phyloP scores from a whole-genome alignment of 2,888 invertebrate species.

The Noctua pronuba region DNA sequence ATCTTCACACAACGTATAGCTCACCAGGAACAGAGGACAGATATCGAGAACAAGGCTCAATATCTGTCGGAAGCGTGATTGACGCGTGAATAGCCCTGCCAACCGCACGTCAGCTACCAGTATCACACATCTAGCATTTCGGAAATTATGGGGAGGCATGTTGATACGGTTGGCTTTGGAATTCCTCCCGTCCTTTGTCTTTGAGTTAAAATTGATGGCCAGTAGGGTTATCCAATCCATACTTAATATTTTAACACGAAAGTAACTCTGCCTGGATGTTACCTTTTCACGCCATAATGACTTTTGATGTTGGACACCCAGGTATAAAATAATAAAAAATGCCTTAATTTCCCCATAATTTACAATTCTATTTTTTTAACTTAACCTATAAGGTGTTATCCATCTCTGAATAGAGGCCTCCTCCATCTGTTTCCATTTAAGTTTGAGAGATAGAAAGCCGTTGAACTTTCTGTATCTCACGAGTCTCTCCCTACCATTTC shows the following conservation, averaged over 20 bases:
- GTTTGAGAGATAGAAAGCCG: no score
- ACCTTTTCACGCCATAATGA: not conserved
- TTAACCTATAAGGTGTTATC: no score
- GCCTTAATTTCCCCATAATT: no score
- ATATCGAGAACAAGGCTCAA: constrained; percentile 42
- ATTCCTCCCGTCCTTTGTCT: constrained; percentile 1
- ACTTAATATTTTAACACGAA: not conserved
- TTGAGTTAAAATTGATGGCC: not conserved
- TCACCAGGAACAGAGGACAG: constrained; percentile 9
- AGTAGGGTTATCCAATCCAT: not conserved
- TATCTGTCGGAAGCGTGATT: constrained; percentile 55
- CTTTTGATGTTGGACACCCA: not conserved
- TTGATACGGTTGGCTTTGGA: constrained; percentile 16
- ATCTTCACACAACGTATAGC: not conserved
- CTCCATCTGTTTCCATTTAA: no score
- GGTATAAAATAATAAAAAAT: no score
- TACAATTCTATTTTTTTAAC: no score
- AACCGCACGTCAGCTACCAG: constrained; percentile 22
- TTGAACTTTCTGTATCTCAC: no score
- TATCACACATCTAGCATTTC: constrained; percentile 51
- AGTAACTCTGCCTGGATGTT: not conserved
- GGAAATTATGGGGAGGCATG: constrained; percentile 34
- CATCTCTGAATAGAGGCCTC: no score
- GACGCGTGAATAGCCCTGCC: constrained; percentile 55
- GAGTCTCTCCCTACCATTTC: no score